phyloP scores from a whole-genome alignment of 2,888 invertebrate genomes.

The Conchocele bisecta region DNA sequence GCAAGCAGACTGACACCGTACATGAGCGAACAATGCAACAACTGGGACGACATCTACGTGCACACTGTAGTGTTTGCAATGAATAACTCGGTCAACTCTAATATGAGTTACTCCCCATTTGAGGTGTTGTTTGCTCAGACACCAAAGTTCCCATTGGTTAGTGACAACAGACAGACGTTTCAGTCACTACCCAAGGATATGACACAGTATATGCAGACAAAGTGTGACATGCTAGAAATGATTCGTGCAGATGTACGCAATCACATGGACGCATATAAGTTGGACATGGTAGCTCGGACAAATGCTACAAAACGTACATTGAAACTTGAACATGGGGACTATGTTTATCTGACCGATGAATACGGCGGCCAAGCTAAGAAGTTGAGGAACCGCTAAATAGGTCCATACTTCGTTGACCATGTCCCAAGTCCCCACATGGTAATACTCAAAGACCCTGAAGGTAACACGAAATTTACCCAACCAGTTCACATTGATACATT shows the following conservation, averaged over 20 bases:
- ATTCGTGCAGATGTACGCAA: conserved; percentile 8
- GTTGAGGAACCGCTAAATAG: conserved; percentile 11
- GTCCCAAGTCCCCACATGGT: conserved; percentile 28
- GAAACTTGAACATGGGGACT: conserved; percentile 20
- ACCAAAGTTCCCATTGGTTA: conserved; percentile 38
- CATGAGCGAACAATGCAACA: conserved; percentile 23
- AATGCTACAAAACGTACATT: conserved; percentile 17
- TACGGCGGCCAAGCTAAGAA: conserved; percentile 19
- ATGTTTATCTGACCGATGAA: conserved; percentile 25
- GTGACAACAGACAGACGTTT: not conserved
- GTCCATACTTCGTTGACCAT: conserved; percentile 29
- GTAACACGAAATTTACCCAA: conserved; percentile 13
- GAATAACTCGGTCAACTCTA: conserved; percentile 40
- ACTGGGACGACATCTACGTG: conserved; percentile 27
- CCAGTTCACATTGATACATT: conserved; percentile 28
- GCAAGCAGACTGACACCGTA: conserved; percentile 40
- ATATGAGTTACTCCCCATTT: conserved; percentile 46
- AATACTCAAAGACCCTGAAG: conserved; percentile 18
- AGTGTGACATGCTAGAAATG: not conserved
- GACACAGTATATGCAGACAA: not conserved
- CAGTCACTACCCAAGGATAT: conserved; percentile 1
- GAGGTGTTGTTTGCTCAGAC: conserved; percentile 40
- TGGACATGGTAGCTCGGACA: conserved; percentile 20
- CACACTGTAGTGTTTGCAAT: conserved; percentile 41
- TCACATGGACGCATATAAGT: conserved; percentile 1